Evolutionary conservation across 2,888 invertebrate species (phyloP), one percentile per base, ranked within the genome.

Genomic region (Nephrocerus scutellatus): DNA sequence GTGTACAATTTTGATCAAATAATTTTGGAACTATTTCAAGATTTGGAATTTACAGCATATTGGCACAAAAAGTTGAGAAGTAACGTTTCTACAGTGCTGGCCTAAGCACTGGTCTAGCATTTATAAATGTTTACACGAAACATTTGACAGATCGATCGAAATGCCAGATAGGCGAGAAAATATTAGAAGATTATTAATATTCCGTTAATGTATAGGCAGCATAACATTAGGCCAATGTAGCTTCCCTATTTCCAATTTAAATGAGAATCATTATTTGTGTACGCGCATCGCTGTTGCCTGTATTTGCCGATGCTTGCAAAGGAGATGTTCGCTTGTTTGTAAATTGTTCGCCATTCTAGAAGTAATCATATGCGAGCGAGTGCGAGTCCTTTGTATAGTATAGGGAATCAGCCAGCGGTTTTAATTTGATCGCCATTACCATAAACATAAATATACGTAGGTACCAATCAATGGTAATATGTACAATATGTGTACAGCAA

Each of bases 201-300:
- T 43, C 46, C 46, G 40, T 43, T 43, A 46, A 46, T 38, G 46
- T 43, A n/a, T n/a, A n/a, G n/a, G n/a, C n/a, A n/a, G n/a, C n/a
- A n/a, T n/a, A n/a, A n/a, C n/a, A n/a, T n/a, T n/a, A n/a, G n/a
- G n/a, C n/a, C n/a, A n/a, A n/a, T n/a, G n/a, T n/a, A n/a, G n/a
- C n/a, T n/a, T n/a, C n/a, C n/a, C 56, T 56, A 55, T 52, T 57
- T 31, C 22, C 32, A 26, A 38, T 38, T 38, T 28, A 38, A 38
- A 32, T 30, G 26, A 25, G 31, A 22, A 22, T 38, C 38, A 38
- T 38, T 38, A 38, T 26, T 10, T n/a, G 3, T 31, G 19, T 9
- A 18, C n/a, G 37, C 25, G 31, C 21, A 18, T 25, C 19, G 16
- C n/a, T n/a, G n/a, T 13, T 30, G 30, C 30, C 23, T 29, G 30